A percentile compares a stretch with the other conserved stretches of the same genome.
These are phyloP conservation scores for Seira sanloemensis DNA, from an alignment of 2,888 invertebrate genomes.

Conservation along the genomic window DNA sequence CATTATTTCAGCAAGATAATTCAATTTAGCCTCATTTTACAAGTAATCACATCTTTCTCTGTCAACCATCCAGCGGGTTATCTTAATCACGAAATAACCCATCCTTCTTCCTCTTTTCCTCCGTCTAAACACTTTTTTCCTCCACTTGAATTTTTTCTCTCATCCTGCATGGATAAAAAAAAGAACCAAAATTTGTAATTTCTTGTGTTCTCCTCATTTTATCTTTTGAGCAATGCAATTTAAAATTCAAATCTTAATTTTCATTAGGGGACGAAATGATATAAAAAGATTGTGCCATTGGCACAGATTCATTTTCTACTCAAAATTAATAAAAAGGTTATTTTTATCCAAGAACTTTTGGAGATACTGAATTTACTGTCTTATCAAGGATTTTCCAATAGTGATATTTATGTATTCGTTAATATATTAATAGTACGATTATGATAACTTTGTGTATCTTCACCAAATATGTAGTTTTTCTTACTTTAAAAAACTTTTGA, in stretches of 20 bases:
- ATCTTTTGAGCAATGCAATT: background rate
- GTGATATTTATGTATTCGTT: background rate
- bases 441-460: background rate
- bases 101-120: constrained; percentile 46
- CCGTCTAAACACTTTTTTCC: constrained; percentile 39
- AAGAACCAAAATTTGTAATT: constrained; percentile 42
- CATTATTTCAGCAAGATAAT: constrained; percentile 37
- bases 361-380: background rate
- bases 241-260: background rate
- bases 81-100: constrained; percentile 52
- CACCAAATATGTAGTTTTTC: background rate
- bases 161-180: background rate
- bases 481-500: background rate
- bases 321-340: no score
- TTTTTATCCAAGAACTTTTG: no score
- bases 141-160: background rate
- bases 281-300: background rate
- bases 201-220: constrained; percentile 18
- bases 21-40: constrained; percentile 58
- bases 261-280: constrained; percentile 20
- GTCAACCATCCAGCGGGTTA: constrained; percentile 39
- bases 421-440: no score
- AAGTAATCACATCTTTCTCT: constrained; percentile 59
- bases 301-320: background rate
- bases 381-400: background rate